Evolutionary conservation across 2,888 invertebrate species (phyloP), one percentile per base, ranked within the genome.

Genomic region (Orthosia cruda): DNA sequence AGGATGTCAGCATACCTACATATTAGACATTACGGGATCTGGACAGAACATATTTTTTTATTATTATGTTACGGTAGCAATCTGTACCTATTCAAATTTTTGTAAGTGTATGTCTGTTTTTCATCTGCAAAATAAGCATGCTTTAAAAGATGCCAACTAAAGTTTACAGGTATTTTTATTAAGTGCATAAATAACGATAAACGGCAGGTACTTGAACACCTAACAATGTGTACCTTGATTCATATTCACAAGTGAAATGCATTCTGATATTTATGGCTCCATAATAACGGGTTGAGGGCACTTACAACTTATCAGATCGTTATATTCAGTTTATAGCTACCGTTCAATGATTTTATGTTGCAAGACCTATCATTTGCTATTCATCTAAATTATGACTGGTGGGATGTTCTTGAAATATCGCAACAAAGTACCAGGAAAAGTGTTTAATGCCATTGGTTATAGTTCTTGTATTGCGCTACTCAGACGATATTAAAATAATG

Each of bases 251-350:
- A 83, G 83, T 84, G 73, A 83, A 84, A 83, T 85, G 82, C 81
- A 84, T 76, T 79, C 74, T 52, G 78, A 87, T 91, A 89, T 90
- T 91, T 90, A 90, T 85, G 88, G 83, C 81, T 71, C 74, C 71
- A 70, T 90, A 91, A 91, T 91, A 90, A 91, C 88, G 75, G 89
- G 88, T 84, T 82, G 83, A 80, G 84, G 83, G 83, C 81, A 80
- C 81, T 82, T 86, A 78, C 80, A 84, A 83, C 79, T 85, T 90
- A 91, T 91, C 90, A 88, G 89, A 91, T 90, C 83, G 82, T 87
- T 86, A 81, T 83, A 75, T 88, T 81, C 74, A 89, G 86, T 90
- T 90, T 90, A 89, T 88, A 86, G 81, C 87, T 86, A 86, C 84
- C 81, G 79, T 86, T 65, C 74, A 75, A 73, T 74, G 68, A 85